Evolutionary conservation across 2,113 vertebrate genomes (phyloP).

Genomic region (Trematocara variabile): DNA sequence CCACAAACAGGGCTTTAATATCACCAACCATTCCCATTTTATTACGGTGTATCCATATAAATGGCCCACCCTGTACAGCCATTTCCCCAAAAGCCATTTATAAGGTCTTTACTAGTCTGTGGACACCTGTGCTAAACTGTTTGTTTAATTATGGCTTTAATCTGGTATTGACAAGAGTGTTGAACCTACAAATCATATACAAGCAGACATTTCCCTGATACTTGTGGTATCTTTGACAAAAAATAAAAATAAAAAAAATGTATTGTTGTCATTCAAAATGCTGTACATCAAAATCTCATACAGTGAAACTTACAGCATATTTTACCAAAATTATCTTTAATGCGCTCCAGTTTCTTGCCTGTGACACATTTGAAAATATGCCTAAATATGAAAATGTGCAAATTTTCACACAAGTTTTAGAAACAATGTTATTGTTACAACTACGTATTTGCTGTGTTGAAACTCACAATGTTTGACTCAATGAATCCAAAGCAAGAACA

Average conservation of each 20-base stretch:
- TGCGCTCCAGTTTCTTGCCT: neutral
- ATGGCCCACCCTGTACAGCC: neutral
- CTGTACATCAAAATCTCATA: constrained; percentile 24
- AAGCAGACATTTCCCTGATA: constrained; percentile 51
- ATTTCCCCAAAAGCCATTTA: neutral
- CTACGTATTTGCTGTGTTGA: neutral
- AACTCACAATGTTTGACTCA: neutral
- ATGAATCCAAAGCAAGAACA: constrained; percentile 9
- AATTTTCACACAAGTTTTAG: constrained; percentile 2
- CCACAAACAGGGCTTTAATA: no score
- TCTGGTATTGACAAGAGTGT: neutral
- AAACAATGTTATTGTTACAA: neutral
- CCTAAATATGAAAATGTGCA: constrained; percentile 12
- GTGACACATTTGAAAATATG: neutral
- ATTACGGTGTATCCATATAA: no score
- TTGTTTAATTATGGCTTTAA: constrained; percentile 28
- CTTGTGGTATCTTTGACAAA: constrained; percentile 1
- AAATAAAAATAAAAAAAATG: neutral
- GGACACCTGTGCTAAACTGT: neutral
- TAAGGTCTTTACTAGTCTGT: neutral
- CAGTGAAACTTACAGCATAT: neutral
- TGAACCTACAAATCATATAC: constrained; percentile 9
- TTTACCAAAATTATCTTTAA: neutral
- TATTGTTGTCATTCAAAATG: constrained; percentile 17
- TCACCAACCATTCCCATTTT: no score